These are phyloP conservation scores for Zygogramma bicolorata DNA, from an alignment of 2,888 invertebrate species.

Conservation along the genomic window DNA sequence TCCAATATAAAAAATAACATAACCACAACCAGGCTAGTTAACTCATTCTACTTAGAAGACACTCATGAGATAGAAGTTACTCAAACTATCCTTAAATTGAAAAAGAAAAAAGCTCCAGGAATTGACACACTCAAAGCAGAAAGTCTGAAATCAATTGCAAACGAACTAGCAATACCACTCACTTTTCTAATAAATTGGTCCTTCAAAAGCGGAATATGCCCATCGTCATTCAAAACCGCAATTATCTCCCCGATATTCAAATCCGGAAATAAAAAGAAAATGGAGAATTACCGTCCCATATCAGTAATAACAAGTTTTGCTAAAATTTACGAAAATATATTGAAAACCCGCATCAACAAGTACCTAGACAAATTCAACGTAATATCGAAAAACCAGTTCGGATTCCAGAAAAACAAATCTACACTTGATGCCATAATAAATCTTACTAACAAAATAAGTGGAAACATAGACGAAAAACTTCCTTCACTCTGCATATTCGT, in stretches of 20 bases:
- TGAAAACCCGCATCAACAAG: slow-evolving; percentile 1
- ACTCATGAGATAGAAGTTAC: neutral
- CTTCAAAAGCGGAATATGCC: slow-evolving; percentile 1
- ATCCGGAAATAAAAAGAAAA: neutral
- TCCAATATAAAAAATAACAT: neutral
- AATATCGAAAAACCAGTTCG: neutral
- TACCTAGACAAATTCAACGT: neutral
- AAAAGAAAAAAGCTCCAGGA: slow-evolving; percentile 13
- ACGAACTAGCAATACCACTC: neutral
- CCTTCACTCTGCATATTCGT: slow-evolving; percentile 1
- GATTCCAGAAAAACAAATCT: neutral
- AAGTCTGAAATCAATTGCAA: neutral
- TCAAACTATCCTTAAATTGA: neutral
- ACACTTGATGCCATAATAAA: neutral
- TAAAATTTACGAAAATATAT: neutral
- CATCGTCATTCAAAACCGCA: neutral
- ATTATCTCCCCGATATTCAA: neutral
- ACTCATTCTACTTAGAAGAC: slow-evolving; percentile 8
- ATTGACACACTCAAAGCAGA: neutral
- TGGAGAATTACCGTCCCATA: slow-evolving; percentile 1
- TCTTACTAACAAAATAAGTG: neutral
- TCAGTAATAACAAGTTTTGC: neutral
- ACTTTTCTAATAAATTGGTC: slow-evolving; percentile 7
- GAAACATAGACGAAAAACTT: neutral
- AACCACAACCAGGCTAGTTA: neutral